Base-by-base conservation (phyloP, 1,140 invertebrate species). In the Cyrtorhinus lividipennis region DNA sequence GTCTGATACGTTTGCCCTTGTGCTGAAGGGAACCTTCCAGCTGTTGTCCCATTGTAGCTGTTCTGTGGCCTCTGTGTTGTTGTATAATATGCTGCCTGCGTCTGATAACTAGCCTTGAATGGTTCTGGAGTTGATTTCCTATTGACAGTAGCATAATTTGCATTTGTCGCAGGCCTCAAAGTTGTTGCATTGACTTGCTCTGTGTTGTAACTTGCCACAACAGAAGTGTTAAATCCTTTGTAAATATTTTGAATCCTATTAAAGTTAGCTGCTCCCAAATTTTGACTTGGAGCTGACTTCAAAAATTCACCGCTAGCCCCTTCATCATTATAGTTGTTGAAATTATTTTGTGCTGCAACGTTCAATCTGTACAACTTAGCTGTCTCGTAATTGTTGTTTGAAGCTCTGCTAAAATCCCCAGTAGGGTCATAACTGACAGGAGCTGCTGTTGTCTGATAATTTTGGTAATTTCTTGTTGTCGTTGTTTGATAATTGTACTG, bases 251-350 rank as follows among this genome's bases (percentile, higher is more conserved):
- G 62, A 26, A 69, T 56, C 1, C 69, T 58, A 46, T 70, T 71
- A 5, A 71, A 64, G 45, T 68, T 68, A 46, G 69, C 70, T 0
- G 68, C 65, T 60, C 66, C 68, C 2, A 70, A 61, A 48, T 71
- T 71, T 12, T 66, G 66, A 46, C 69, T 70, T 1, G 62, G 67
- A 2, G 70, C 69, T 3, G 70, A 69, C 45, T 69, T 71, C 22
- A 71, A 38, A 23, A 66, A 69, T 56, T 71, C 70, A 2, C 66
- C 68, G 15, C 67, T 59, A 10, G 25, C 59, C 2, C 56, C 53
- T 10, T 66, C 62, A 22, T 70, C 67, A 20, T 38, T 38, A 20
- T 53, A 15, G 20, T 53, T 8, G 13, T 60, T 65, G n/a, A 48
- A 13, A 46, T 18, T n/a, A 25, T 24, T 62, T 15, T 24, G 30